Evolutionary conservation across 2,113 vertebrate species (phyloP), one percentile per base, ranked within the genome.

Genomic region (Tympanuchus pallidicinctus): DNA sequence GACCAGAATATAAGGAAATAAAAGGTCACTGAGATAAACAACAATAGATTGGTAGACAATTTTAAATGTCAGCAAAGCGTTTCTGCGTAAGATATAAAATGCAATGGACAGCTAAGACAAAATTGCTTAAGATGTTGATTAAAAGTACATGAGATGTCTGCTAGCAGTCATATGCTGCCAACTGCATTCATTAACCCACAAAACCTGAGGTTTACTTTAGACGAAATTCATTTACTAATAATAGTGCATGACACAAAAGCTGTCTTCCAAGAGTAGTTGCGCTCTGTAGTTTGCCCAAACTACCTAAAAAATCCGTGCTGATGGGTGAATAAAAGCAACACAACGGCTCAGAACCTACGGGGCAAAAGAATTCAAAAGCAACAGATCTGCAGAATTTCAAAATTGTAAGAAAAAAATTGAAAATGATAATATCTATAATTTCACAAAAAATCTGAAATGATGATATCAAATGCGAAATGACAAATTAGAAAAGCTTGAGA

Each of bases 11-110:
- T 18, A 86, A 86, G 54, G 48, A 86, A 82, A 64, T 60, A 91
- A 57, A 89, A 94, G 91, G 84, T 94, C 92, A 78, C 36, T 2
- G 64, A 94, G 61, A 91, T 57, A 86, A 94, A 87, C 75, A 95
- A 70, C 61, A 59, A n/a, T n/a, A 82, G 61, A 72, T n/a, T 32
- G 71, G 73, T 19, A 82, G 66, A 76, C 75, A 65, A 73, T 57
- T 74, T 42, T 59, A 93, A 92, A 90, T 84, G 92, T 86, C 90
- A 95, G 54, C 56, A 40, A 74, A 84, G 78, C 71, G 69, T 61
- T 89, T 93, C 40, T 73, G 34, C 40, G 43, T 36, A 52, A 24
- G 60, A 71, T 80, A 64, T 38, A 76, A 92, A 92, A 93, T 4
- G 11, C 38, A 84, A 52, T 5, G 18, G 47, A 95, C 57, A 94